Evolutionary conservation across 1,140 invertebrate species (phyloP).

Genomic region (Aphaenogaster floridana): DNA sequence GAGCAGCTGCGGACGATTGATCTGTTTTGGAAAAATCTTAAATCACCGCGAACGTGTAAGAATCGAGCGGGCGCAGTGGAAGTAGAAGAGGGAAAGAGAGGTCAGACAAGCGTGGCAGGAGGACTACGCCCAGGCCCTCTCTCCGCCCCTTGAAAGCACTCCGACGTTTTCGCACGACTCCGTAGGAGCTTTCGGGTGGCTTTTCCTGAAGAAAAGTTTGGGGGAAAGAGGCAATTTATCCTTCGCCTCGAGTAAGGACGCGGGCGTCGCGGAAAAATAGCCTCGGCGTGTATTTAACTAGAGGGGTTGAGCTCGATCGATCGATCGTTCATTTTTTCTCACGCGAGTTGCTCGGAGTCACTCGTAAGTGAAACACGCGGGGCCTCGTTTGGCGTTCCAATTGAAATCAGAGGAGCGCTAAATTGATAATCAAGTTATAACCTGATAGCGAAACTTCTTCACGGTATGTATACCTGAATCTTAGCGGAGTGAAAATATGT

Average conservation of each 20-base stretch:
- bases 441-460: not conserved
- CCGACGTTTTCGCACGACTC: constrained; percentile 75
- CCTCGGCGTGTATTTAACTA: constrained; percentile 70
- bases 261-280: constrained; percentile 63
- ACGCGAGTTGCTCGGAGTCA: constrained; percentile 40
- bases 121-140: constrained; percentile 76
- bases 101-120: constrained; percentile 49
- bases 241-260: constrained; percentile 73
- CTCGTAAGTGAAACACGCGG: constrained; percentile 49
- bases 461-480: not conserved
- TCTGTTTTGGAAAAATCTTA: constrained; percentile 53
- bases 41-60: constrained; percentile 40
- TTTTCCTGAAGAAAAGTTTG: constrained; percentile 74
- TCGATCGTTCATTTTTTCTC: constrained; percentile 53
- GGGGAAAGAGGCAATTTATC: constrained; percentile 79
- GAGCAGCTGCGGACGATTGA: constrained; percentile 12
- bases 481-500: not conserved
- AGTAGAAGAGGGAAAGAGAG: constrained; percentile 38
- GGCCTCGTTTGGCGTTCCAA: not conserved
- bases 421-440: constrained; percentile 38
- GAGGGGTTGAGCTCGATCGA: constrained; percentile 55
- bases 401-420: constrained; percentile 33
- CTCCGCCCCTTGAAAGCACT: constrained; percentile 74
- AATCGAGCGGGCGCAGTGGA: constrained; percentile 5
- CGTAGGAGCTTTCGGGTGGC: constrained; percentile 75